Percentiles rank a stretch among this genome's conserved stretches.
Evolutionary conservation across 2,797 vertebrate genomes (phyloP).

Genomic region (Artibeus jamaicensis): DNA sequence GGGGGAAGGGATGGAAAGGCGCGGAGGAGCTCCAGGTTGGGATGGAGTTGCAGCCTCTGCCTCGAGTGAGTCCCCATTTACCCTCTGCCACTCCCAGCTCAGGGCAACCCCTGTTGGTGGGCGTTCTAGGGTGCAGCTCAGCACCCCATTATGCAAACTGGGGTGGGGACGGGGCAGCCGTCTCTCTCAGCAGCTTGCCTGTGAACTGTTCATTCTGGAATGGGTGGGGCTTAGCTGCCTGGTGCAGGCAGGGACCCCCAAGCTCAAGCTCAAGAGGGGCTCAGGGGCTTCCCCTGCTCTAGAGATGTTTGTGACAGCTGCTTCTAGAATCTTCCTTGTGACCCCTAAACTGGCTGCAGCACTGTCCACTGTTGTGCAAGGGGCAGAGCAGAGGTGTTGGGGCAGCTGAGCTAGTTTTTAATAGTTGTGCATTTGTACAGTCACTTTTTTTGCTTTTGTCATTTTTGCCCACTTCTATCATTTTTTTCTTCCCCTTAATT

Average conservation of each 20-base stretch:
- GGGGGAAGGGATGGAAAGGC: background rate
- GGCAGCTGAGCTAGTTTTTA: conserved; percentile 6
- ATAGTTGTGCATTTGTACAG: conserved; percentile 72
- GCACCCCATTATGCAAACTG: background rate
- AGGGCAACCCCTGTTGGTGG: background rate
- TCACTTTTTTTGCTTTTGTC: conserved; percentile 53
- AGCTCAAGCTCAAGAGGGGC: background rate
- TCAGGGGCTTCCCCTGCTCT: background rate
- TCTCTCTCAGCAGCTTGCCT: accelerated
- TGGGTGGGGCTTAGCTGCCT: background rate
- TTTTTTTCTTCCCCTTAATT: background rate
- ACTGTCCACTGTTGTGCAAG: background rate
- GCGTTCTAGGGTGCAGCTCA: background rate
- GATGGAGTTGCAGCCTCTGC: background rate
- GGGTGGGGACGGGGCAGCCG: background rate
- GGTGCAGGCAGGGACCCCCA: background rate
- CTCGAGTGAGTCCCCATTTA: background rate
- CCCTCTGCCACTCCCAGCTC: background rate
- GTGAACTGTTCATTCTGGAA: background rate
- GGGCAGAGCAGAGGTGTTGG: background rate
- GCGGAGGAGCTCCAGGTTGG: background rate
- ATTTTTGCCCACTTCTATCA: background rate
- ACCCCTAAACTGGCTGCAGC: background rate
- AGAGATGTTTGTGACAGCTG: background rate
- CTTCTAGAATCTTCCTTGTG: conserved; percentile 58